Evolutionary conservation across 35 echinoderm and acorn worm species (phyloP), one percentile per base, ranked within the genome.

Genomic region (Heliocidaris erythrogramma): DNA sequence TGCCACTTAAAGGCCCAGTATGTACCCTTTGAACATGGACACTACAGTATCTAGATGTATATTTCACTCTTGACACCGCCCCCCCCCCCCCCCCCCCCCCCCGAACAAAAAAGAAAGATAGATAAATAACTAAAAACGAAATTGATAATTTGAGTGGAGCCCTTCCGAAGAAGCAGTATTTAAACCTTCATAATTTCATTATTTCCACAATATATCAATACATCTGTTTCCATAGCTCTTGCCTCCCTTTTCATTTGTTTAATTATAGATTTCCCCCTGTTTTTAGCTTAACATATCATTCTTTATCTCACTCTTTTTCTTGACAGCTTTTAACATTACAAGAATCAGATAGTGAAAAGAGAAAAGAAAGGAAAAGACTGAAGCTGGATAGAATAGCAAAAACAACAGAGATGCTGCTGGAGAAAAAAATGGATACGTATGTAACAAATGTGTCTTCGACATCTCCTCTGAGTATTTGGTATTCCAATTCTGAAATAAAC

Each of bases 381-480:
- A 86, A 93, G 78, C 69, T 47, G 47, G 92, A 97, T 30, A 85
- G 30, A 11, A 31, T 90, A 24, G 35, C 30, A n/a, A 93, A 92
- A 89, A 95, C 88, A 13, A 93, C 85, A 50, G 89, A 92, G 30
- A 47, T 96, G n/a, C 48, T 97, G 7, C 84, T 96, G 50, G 49
- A 78, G 10, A 96, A 86, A 32, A 91, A 96, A n/a, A 96, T 97
- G 95, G 97, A 97, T 90, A 94, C 89, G 97, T 97, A 94, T n/a
- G 95, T 97, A 48, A 18, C 65, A n/a, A 78, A 7, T 21, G 27
- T 14, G 11, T 52, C 27, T 27, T n/a, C 21, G n/a, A 78, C 65
- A 78, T 78, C 17, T 27, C 18, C n/a, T 78, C 65, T n/a, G 65
- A 78, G 7, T 7, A 78, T 78, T 7, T 78, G 0, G 1, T 56